Evolutionary conservation across 2,797 vertebrate species (phyloP).

Genomic region (Strix occidentalis): DNA sequence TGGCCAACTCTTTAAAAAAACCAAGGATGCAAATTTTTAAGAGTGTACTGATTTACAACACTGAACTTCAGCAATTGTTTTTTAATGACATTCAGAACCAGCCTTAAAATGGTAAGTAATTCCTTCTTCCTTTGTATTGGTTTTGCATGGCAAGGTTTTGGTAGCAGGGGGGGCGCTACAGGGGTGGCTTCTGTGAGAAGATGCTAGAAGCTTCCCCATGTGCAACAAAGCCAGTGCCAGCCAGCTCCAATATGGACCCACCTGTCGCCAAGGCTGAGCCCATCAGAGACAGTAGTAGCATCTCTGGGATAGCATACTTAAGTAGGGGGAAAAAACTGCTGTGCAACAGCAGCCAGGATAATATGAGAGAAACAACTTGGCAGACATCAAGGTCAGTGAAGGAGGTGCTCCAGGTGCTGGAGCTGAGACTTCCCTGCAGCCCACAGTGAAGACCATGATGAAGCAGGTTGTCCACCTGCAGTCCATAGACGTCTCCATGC

Average conservation of each 20-base stretch:
- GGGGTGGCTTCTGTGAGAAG: too few species aligned
- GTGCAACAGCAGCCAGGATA: neutral
- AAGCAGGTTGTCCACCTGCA: neutral
- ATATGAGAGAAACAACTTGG: neutral
- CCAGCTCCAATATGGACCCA: accelerated
- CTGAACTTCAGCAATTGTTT: too few species aligned
- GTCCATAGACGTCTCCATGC: neutral
- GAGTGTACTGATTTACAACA: too few species aligned
- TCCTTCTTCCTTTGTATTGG: too few species aligned
- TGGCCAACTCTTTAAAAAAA: too few species aligned
- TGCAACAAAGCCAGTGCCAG: accelerated
- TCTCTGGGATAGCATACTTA: neutral
- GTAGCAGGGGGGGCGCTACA: too few species aligned
- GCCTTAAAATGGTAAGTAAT: too few species aligned
- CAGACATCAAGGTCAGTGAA: neutral
- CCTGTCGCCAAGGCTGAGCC: accelerated
- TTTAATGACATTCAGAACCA: too few species aligned
- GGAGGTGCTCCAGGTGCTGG: accelerated
- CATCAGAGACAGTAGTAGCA: neutral
- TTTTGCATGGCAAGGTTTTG: too few species aligned
- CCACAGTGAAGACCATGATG: too few species aligned
- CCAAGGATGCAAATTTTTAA: too few species aligned
- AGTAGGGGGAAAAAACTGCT: neutral
- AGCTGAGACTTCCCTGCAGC: neutral
- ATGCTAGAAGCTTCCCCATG: neutral